These are phyloP conservation scores for Tursiops truncatus DNA, from an alignment of 2,113 vertebrate genomes.

Conservation along the genomic window DNA sequence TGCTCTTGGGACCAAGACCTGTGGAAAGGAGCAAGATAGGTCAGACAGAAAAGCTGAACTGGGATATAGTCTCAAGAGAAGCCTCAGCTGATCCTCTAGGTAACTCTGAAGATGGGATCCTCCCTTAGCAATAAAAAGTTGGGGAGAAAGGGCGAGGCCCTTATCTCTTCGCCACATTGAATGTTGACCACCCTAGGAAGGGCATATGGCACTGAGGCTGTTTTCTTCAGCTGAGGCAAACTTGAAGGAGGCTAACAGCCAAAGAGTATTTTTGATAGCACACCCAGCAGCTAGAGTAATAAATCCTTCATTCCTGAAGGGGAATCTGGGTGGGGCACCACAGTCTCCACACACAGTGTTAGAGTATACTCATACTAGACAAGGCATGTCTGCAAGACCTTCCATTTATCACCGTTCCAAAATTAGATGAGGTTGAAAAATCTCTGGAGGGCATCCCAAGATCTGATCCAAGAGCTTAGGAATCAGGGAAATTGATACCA, in stretches of 20 bases:
- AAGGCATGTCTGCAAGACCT: not conserved
- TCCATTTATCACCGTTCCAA: conserved; percentile 39
- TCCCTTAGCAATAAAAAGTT: not conserved
- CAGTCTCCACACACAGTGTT: not conserved
- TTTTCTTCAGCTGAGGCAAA: not conserved
- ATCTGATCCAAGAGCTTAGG: not conserved
- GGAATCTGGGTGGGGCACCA: not conserved
- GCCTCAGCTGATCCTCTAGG: not conserved
- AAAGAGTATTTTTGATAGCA: not conserved
- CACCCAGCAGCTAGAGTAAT: not conserved
- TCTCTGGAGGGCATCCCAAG: not conserved
- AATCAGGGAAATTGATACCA: not conserved
- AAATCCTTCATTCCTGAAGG: not conserved
- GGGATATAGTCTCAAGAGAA: not conserved
- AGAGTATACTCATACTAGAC: not conserved
- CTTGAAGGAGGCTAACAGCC: not conserved
- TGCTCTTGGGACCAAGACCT: not conserved
- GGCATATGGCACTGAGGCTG: not conserved
- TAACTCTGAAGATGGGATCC: not conserved
- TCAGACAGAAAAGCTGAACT: not conserved
- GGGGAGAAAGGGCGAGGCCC: not conserved
- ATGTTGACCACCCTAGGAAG: not conserved
- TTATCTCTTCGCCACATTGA: not conserved
- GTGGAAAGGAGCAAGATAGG: not conserved
- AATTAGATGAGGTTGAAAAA: conserved; percentile 8